Percentiles rank a stretch among this genome's conserved stretches.
Evolutionary conservation across 2,888 invertebrate genomes (phyloP).

Genomic region (Acleris laterana): DNA sequence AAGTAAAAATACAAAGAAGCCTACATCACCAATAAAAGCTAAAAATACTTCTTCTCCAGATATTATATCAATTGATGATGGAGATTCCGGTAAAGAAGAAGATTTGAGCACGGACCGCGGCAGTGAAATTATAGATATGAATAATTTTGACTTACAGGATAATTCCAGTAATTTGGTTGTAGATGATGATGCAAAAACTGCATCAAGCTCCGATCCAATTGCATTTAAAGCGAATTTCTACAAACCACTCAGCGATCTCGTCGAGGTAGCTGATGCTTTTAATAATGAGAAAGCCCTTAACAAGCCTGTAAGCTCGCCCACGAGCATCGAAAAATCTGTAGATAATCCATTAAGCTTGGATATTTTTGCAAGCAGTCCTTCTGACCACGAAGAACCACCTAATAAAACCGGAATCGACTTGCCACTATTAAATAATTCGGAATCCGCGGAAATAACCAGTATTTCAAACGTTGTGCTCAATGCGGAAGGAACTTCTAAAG

Average conservation of each 20-base stretch:
- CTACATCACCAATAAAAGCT: conserved; percentile 11
- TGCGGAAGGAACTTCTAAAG: not conserved
- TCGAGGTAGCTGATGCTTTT: conserved; percentile 13
- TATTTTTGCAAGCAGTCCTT: not conserved
- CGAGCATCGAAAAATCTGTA: not conserved
- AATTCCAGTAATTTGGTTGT: conserved; percentile 15
- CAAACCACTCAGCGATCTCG: conserved; percentile 50
- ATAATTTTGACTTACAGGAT: conserved; percentile 29
- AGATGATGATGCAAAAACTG: conserved; percentile 5
- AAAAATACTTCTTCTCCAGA: conserved; percentile 8
- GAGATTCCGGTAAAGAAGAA: conserved; percentile 2
- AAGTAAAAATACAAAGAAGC: conserved; percentile 35
- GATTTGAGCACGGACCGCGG: not conserved
- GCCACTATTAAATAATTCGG: not conserved
- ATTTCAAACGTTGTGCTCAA: not conserved
- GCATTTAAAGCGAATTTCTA: conserved; percentile 64
- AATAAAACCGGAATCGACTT: not conserved
- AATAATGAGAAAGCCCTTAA: conserved; percentile 16
- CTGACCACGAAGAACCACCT: not conserved
- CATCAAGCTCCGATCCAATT: conserved; percentile 7
- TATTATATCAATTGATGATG: conserved; percentile 21
- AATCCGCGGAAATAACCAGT: not conserved
- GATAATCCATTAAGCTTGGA: not conserved
- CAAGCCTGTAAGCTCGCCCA: not conserved
- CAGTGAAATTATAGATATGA: conserved; percentile 20